These are phyloP conservation scores for Schrankia costaestrigalis DNA, from an alignment of 2,888 invertebrate species.

Conservation along the genomic window DNA sequence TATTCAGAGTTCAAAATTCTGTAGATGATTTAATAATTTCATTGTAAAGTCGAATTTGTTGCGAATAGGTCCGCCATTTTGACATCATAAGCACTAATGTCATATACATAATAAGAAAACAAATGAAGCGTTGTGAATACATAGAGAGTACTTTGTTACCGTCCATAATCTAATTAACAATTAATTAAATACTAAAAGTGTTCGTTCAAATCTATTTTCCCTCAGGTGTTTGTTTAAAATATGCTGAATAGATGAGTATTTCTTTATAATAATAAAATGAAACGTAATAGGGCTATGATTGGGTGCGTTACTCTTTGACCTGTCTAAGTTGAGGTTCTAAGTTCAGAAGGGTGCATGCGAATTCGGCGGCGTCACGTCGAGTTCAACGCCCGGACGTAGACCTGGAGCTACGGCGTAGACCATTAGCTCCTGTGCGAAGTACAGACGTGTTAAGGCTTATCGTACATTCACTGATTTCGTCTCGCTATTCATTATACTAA, in stretches of 20 bases:
- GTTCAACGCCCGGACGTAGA: slow-evolving; percentile 73
- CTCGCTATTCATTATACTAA: slow-evolving; percentile 4
- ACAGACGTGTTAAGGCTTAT: slow-evolving; percentile 26
- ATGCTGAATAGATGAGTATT: too few species aligned
- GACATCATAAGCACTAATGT: neutral
- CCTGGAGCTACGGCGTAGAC: slow-evolving; percentile 74
- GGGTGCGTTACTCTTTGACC: slow-evolving; percentile 60
- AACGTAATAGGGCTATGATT: slow-evolving; percentile 17
- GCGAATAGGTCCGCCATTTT: too few species aligned
- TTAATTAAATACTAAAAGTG: too few species aligned
- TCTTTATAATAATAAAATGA: slow-evolving; percentile 1
- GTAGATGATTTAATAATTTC: too few species aligned
- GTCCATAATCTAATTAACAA: neutral
- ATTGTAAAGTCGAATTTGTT: too few species aligned
- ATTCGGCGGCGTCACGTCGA: slow-evolving; percentile 59
- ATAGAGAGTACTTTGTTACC: too few species aligned
- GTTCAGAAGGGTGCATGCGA: slow-evolving; percentile 62
- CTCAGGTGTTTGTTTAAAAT: too few species aligned
- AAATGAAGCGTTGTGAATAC: too few species aligned
- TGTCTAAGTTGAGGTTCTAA: slow-evolving; percentile 48
- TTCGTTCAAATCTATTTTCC: too few species aligned
- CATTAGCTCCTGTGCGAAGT: slow-evolving; percentile 39
- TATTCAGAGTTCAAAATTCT: too few species aligned
- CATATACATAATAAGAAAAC: too few species aligned
- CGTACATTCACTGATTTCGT: slow-evolving; percentile 25